Base-by-base conservation (phyloP, 1,140 invertebrate genomes). In the Drosophila hydei region DNA sequence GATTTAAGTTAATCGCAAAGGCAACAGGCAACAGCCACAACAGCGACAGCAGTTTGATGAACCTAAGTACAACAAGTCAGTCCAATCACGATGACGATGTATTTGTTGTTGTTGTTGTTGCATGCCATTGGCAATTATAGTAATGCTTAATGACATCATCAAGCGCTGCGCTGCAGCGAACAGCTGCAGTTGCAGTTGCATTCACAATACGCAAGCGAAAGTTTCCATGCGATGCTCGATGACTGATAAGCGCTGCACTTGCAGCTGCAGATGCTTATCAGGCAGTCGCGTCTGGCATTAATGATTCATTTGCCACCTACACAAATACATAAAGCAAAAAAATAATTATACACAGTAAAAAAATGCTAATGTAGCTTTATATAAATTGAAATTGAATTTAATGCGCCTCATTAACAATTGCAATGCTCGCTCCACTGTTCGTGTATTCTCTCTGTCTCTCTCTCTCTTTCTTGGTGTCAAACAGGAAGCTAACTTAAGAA, bases 1-100 rank as follows among this genome's bases (percentile, higher is more conserved):
- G 84, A 67, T 65, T 79, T 85, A 52, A 79, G 81, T 79, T 87
- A 84, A 84, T 84, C 81, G 72, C 62, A 58, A 43, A 62, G 12
- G 42, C 62, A 25, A 19, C 43, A 48, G 56, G 54, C 51, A n/a
- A 11, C 4, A n/a, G 11, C 42, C 14, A n/a, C 58, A 23, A 25
- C 60, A 55, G 25, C 63, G 30, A 45, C 51, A 18, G 16, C 68
- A 85, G 80, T 84, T 85, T 84, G 81, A 84, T 84, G 80, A 84
- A 84, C 81, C 70, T 63, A 61, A 62, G 48, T 67, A 60, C 69
- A 72, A 65, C 69, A 67, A 72, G 52, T 8, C 52, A 71, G 55
- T 50, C 16, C 48, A 21, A 71, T 64, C 52, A 62, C 30, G 48
- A 47, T 36, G 42, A 45, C 40, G 27, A 54, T 63, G 59, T 56